Percentiles rank a stretch among this genome's conserved stretches.
Conservation (phyloP, 2,797 vertebrate species). For the Hapalemur alaotrensis region DNA sequence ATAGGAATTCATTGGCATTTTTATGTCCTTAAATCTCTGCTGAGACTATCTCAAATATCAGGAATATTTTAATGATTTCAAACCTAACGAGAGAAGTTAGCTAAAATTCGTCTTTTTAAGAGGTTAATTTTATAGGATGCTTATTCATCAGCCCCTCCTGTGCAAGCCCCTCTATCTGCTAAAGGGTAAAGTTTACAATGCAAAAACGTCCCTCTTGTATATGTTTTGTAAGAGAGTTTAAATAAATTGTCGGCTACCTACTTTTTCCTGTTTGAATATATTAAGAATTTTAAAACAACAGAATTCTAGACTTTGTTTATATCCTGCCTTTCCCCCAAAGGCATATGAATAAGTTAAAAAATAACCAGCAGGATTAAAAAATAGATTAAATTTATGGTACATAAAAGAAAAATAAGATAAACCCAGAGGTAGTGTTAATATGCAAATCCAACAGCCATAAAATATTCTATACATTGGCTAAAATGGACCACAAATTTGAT, state of each 20-base stretch:
- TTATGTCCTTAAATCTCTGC: background rate
- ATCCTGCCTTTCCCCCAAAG: background rate
- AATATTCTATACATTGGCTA: slow-evolving; percentile 34
- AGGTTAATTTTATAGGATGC: background rate
- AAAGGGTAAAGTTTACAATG: background rate
- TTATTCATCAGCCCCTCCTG: background rate
- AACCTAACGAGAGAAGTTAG: background rate
- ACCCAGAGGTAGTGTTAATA: slow-evolving; percentile 41
- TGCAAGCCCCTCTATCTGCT: background rate
- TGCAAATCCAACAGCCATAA: slow-evolving; percentile 27
- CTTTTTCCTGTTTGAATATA: background rate
- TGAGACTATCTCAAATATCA: background rate
- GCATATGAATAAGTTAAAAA: slow-evolving; percentile 27
- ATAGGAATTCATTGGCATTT: background rate
- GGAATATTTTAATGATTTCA: background rate
- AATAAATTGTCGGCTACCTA: background rate
- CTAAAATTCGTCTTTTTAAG: background rate
- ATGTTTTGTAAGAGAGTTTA: background rate
- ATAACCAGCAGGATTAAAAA: background rate
- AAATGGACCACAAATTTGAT: slow-evolving; percentile 58
- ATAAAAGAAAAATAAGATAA: slow-evolving; percentile 46
- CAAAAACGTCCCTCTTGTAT: background rate
- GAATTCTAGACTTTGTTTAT: background rate
- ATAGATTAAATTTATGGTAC: background rate
- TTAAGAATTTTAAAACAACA: slow-evolving; percentile 31